Evolutionary conservation across 1,140 invertebrate species (phyloP).

Genomic region (Gonioctena quinquepunctata): DNA sequence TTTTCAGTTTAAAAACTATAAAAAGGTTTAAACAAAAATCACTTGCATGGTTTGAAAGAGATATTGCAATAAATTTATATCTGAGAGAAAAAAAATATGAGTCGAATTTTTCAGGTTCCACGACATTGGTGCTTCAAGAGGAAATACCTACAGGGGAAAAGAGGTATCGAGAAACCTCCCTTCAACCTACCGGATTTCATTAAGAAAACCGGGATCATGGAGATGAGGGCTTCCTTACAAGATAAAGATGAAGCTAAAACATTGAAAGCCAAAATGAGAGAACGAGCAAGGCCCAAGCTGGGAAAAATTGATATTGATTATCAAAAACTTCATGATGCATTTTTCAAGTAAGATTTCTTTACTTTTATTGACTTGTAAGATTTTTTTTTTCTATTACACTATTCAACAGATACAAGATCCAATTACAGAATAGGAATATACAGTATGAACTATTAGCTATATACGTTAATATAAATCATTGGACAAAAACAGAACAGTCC

Average conservation of each 20-base stretch:
- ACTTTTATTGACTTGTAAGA: not conserved
- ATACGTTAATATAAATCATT: no score
- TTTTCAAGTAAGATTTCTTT: slow-evolving; percentile 78
- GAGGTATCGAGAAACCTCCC: slow-evolving; percentile 98
- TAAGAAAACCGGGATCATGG: slow-evolving; percentile 98
- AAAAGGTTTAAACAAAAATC: no score
- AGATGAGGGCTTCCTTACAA: slow-evolving; percentile 98
- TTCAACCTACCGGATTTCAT: slow-evolving; percentile 99
- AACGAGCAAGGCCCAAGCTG: slow-evolving; percentile 94
- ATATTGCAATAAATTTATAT: no score
- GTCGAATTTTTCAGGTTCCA: slow-evolving; percentile 68
- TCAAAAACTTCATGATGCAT: slow-evolving; percentile 98
- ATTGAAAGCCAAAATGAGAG: slow-evolving; percentile 97
- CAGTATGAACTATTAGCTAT: no score
- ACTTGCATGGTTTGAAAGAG: no score
- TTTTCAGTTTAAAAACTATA: no score
- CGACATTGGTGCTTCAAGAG: slow-evolving; percentile 99
- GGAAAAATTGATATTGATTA: slow-evolving; percentile 99
- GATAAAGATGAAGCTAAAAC: slow-evolving; percentile 98
- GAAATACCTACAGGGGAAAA: slow-evolving; percentile 82
- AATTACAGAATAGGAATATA: no score
- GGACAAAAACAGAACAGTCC: no score
- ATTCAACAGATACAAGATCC: no score
- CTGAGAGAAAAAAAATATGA: no score
- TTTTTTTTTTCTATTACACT: no score